These are phyloP conservation scores for Pediacus dermestoides DNA, from an alignment of 2,888 invertebrate species.

Conservation along the genomic window DNA sequence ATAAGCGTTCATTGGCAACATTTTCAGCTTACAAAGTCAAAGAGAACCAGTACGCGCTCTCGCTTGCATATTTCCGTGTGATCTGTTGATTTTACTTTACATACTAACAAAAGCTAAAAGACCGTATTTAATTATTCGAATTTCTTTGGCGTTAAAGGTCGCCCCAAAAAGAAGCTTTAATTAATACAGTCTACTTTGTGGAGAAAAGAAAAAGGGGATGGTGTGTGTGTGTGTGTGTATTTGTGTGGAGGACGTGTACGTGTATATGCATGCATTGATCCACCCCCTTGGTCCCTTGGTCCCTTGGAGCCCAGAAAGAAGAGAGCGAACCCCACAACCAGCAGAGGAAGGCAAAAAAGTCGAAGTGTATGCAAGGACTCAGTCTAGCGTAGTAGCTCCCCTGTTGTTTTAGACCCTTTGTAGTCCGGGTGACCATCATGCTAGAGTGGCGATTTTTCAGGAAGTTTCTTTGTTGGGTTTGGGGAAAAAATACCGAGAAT, in stretches of 20 bases:
- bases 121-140: conserved; percentile 11
- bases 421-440: too few relatives aligned
- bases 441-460: too few relatives aligned
- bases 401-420: too few relatives aligned
- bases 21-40: too few relatives aligned
- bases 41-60: too few relatives aligned
- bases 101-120: conserved; percentile 8
- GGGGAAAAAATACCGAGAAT: too few relatives aligned
- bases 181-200: conserved; percentile 9
- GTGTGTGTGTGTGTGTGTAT: conserved; percentile 3
- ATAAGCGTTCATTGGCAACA: too few relatives aligned
- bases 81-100: too few relatives aligned
- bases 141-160: conserved; percentile 7
- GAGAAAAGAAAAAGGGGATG: conserved; percentile 4
- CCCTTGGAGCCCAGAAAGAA: too few relatives aligned
- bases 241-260: conserved; percentile 6
- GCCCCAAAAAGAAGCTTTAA: conserved; percentile 10
- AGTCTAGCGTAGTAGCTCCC: conserved; percentile 9
- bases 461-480: too few relatives aligned
- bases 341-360: conserved; percentile 9
- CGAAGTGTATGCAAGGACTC: conserved; percentile 9
- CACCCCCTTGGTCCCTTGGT: conserved; percentile 7
- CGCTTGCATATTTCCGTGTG: too few relatives aligned
- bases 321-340: too few relatives aligned
- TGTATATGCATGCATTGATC: conserved; percentile 12